These are phyloP conservation scores for Aspidiotus rigidus DNA, from an alignment of 2,888 invertebrate genomes.

Conservation along the genomic window DNA sequence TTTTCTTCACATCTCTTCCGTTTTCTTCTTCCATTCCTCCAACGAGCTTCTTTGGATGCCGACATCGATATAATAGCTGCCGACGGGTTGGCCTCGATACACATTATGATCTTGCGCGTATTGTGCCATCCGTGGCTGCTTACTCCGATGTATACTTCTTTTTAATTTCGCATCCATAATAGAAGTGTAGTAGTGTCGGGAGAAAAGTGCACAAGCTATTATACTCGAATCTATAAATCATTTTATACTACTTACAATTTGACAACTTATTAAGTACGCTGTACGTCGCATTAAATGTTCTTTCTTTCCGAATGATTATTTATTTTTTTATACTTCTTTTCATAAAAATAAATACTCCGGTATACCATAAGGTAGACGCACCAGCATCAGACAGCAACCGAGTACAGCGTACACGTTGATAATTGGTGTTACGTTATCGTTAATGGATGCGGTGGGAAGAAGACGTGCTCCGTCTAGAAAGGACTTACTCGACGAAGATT, in stretches of 20 bases:
- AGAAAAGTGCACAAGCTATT: constrained; percentile 29
- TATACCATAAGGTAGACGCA: neutral
- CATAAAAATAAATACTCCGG: too few species aligned
- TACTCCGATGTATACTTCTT: neutral
- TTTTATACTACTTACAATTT: constrained; percentile 31
- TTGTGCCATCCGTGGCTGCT: constrained; percentile 18
- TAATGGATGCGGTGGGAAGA: neutral
- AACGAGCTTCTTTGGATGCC: constrained; percentile 15
- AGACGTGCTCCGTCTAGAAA: too few species aligned
- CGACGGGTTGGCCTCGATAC: constrained; percentile 31
- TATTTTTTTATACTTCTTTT: neutral
- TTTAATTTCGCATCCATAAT: constrained; percentile 30
- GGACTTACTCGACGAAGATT: too few species aligned
- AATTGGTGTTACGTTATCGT: neutral
- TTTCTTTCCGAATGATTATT: constrained; percentile 3
- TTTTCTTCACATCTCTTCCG: constrained; percentile 37
- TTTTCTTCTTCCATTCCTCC: constrained; percentile 21
- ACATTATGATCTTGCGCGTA: constrained; percentile 26
- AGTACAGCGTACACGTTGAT: neutral
- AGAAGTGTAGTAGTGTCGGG: constrained; percentile 10
- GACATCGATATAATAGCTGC: constrained; percentile 27
- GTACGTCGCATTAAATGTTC: constrained; percentile 26
- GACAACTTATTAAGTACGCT: constrained; percentile 32
- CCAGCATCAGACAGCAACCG: neutral
- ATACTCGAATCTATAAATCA: constrained; percentile 31